Conservation (phyloP, 1,140 invertebrate genomes). For the Gryllus bimaculatus region DNA sequence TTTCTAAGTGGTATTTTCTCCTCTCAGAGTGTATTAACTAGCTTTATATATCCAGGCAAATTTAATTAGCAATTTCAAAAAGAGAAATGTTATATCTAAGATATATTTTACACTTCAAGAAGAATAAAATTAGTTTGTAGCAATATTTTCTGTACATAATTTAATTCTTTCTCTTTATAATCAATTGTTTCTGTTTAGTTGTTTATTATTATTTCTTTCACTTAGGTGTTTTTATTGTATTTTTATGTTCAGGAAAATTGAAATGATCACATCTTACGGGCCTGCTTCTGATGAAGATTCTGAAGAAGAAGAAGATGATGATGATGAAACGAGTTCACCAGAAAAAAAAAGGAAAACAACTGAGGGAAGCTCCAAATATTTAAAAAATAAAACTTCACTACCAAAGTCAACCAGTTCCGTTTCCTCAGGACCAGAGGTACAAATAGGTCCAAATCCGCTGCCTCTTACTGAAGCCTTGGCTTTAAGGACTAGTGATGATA, state of each 20-base stretch:
- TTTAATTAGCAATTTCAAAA: too few species aligned
- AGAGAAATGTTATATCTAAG: too few species aligned
- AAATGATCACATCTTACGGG: conserved; percentile 49
- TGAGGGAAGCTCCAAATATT: neutral
- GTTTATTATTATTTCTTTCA: conserved; percentile 17
- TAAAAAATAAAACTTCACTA: neutral
- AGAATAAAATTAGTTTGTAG: too few species aligned
- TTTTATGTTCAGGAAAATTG: conserved; percentile 42
- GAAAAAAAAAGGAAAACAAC: conserved; percentile 15
- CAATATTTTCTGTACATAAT: too few species aligned
- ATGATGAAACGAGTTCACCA: neutral
- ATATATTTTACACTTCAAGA: too few species aligned
- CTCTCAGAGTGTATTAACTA: too few species aligned
- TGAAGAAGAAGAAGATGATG: conserved; percentile 18
- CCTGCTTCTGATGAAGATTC: conserved; percentile 27
- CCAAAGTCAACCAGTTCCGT: neutral
- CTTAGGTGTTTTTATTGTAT: neutral
- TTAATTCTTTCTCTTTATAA: too few species aligned
- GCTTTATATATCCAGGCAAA: too few species aligned
- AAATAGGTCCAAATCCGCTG: neutral
- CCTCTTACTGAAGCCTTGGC: neutral
- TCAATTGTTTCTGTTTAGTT: neutral
- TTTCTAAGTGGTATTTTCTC: too few species aligned
- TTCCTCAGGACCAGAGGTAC: neutral
- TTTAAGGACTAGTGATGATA: neutral